phyloP scores from a whole-genome alignment of 2,797 vertebrate genomes.

The Loris lydekkerianus region DNA sequence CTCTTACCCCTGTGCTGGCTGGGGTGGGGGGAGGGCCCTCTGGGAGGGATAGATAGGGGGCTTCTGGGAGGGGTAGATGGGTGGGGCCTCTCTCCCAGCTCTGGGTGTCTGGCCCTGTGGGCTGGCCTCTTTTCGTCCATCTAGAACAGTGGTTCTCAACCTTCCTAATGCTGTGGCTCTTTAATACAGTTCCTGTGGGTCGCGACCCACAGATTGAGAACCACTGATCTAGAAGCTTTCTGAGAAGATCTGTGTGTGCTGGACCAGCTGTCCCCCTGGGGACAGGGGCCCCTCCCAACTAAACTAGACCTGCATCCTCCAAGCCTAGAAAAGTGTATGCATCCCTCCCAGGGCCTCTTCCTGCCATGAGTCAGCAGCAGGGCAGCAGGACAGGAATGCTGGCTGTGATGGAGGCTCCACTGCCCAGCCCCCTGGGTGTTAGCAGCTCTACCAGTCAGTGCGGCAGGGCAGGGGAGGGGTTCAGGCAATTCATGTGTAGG shows the following conservation, averaged over 20 bases:
- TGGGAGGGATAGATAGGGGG: background rate
- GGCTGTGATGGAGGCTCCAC: fast-evolving
- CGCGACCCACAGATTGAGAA: no score
- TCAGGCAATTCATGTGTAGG: background rate
- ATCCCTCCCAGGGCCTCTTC: background rate
- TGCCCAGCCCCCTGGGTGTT: background rate
- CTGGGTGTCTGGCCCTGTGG: background rate
- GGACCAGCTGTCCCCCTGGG: background rate
- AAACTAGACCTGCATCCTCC: background rate
- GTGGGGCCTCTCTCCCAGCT: background rate
- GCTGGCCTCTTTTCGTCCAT: no score
- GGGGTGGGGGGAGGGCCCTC: background rate
- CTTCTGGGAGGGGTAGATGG: background rate
- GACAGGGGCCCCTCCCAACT: background rate
- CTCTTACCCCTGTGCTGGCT: background rate
- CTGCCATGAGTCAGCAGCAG: slow-evolving; percentile 48
- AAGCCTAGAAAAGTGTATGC: background rate
- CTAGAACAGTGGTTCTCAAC: no score
- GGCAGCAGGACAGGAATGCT: background rate
- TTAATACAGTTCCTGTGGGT: no score
- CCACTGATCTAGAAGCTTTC: background rate
- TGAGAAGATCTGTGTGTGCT: background rate
- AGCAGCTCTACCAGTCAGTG: background rate
- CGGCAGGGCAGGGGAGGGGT: background rate
- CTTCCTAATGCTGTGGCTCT: no score